Evolutionary conservation across 2,888 invertebrate genomes (phyloP).

Genomic region (Sceliomorpha sp.): DNA sequence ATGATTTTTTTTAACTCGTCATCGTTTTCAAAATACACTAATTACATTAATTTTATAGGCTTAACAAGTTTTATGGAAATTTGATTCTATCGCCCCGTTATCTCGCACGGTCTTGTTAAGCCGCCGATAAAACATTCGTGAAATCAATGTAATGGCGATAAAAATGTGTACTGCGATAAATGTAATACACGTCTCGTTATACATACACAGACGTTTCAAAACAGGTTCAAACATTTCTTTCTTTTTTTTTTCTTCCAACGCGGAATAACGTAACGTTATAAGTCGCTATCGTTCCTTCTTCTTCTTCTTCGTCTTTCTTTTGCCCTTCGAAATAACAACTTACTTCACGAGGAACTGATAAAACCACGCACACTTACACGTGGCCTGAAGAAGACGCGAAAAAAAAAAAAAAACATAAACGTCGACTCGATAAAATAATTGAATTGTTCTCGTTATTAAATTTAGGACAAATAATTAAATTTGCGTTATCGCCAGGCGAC

Average conservation of each 20-base stretch:
- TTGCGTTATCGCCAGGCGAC: slow-evolving; percentile 13
- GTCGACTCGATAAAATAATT: slow-evolving; percentile 4
- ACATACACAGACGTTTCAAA: not conserved
- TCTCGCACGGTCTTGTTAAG: not conserved
- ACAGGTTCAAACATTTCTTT: not conserved
- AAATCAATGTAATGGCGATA: slow-evolving; percentile 2
- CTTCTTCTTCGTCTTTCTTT: no score
- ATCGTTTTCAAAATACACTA: slow-evolving; percentile 20
- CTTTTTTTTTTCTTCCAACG: no score
- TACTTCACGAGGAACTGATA: no score
- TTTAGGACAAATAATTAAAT: not conserved
- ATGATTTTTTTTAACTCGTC: slow-evolving; percentile 14
- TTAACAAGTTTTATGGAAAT: slow-evolving; percentile 6
- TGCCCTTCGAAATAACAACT: no score
- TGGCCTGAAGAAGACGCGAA: no score
- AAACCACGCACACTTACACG: no score
- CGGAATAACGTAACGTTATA: no score
- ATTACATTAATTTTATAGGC: slow-evolving; percentile 19
- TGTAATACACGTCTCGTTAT: not conserved
- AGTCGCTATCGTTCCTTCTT: no score
- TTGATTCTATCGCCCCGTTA: slow-evolving; percentile 4
- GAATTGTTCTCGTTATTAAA: slow-evolving; percentile 7
- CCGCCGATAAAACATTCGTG: slow-evolving; percentile 20
- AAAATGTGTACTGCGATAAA: not conserved
- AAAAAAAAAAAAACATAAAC: no score